Evolutionary conservation across 2,797 vertebrate species (phyloP).

Genomic region (Tiaroga cobitis): DNA sequence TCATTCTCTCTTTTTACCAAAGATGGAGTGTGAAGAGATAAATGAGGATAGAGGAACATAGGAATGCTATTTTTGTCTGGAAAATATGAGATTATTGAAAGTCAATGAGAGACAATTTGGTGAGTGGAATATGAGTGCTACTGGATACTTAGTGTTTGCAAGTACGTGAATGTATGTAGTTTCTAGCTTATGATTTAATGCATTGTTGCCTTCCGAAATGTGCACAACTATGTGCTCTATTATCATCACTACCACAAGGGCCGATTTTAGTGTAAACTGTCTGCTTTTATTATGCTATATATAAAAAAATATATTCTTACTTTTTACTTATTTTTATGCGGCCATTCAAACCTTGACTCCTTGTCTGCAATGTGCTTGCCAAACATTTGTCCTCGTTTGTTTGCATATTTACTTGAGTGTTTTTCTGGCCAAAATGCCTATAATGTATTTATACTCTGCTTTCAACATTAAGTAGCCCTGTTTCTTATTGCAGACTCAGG

Average conservation of each 20-base stretch:
- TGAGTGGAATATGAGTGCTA: conserved; percentile 25
- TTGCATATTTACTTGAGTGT: not conserved
- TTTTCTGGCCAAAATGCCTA: not conserved
- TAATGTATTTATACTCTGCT: conserved; percentile 8
- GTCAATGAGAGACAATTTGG: conserved; percentile 1
- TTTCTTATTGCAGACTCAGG: conserved; percentile 6
- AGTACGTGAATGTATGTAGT: not conserved
- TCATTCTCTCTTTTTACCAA: conserved; percentile 19
- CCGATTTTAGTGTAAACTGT: not conserved
- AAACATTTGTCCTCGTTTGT: not conserved
- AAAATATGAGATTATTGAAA: conserved; percentile 29
- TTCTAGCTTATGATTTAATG: not conserved
- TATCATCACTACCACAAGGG: not conserved
- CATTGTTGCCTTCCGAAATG: not conserved
- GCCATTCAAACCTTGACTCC: not conserved
- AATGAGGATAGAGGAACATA: conserved; percentile 7
- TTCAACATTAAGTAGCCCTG: not conserved
- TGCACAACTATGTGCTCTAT: not conserved
- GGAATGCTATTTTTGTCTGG: conserved; percentile 34
- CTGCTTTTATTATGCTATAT: not conserved
- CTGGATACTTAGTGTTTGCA: not conserved
- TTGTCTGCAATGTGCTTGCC: not conserved
- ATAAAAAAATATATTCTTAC: not conserved
- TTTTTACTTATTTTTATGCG: not conserved
- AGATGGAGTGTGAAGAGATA: conserved; percentile 32